phyloP scores from a whole-genome alignment of 2,888 invertebrate species.

The Sarcophaga caerulescens region DNA sequence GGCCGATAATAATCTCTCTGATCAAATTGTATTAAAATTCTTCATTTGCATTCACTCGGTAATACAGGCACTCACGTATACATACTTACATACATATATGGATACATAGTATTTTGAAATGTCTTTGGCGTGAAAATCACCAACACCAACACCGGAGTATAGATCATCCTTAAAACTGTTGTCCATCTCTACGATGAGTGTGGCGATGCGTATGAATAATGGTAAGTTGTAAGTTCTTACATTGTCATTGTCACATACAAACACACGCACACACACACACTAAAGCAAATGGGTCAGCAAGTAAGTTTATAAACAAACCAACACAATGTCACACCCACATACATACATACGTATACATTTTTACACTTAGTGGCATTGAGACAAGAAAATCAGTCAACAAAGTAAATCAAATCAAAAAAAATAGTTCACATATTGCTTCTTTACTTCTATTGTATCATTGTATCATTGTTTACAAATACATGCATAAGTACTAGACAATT shows the following conservation, averaged over 20 bases:
- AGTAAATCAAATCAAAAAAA: too few species aligned
- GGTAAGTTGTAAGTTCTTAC: constrained; percentile 49
- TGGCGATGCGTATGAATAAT: constrained; percentile 68
- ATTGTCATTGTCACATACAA: too few species aligned
- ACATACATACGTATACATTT: too few species aligned
- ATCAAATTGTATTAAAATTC: neutral
- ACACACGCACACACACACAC: too few species aligned
- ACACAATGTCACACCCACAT: neutral
- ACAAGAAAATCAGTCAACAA: too few species aligned
- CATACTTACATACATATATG: neutral
- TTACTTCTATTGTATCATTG: too few species aligned
- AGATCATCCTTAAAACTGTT: constrained; percentile 20
- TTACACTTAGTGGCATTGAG: too few species aligned
- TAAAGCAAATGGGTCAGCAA: too few species aligned
- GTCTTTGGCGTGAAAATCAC: neutral
- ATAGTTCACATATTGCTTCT: too few species aligned
- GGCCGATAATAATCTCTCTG: too few species aligned
- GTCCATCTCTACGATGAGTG: constrained; percentile 64
- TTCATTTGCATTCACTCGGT: neutral
- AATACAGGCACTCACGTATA: neutral
- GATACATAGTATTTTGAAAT: neutral
- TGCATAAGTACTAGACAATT: too few species aligned
- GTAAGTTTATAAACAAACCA: neutral
- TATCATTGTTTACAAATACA: too few species aligned
- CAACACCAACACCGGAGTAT: neutral